Conservation (phyloP, 2,888 invertebrate species). For the Eurytoma adleriae region DNA sequence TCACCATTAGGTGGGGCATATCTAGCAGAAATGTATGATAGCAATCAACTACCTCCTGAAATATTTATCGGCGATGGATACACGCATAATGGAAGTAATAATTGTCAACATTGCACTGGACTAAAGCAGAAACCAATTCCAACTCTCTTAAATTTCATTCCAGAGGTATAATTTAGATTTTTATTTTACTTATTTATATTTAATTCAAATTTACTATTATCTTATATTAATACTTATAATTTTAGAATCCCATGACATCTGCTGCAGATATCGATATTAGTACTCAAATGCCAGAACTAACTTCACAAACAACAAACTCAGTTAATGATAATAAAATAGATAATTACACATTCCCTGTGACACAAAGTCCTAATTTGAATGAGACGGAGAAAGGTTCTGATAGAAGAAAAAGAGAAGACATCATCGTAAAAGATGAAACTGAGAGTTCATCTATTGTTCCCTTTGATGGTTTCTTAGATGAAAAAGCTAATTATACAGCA, state of each 20-base stretch:
- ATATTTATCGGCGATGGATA: constrained; percentile 86
- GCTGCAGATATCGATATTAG: constrained; percentile 23
- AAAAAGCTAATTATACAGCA: constrained; percentile 88
- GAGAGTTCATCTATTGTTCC: constrained; percentile 73
- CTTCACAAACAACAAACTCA: constrained; percentile 36
- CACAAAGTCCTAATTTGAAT: constrained; percentile 25
- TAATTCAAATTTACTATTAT: not conserved
- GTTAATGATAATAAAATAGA: constrained; percentile 22
- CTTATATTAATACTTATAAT: constrained; percentile 16
- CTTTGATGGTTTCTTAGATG: constrained; percentile 86
- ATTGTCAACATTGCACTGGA: constrained; percentile 78
- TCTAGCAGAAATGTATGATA: constrained; percentile 90
- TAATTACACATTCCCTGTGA: constrained; percentile 27
- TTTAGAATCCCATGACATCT: constrained; percentile 37
- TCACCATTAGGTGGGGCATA: constrained; percentile 86
- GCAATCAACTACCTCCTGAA: constrained; percentile 81
- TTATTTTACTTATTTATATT: constrained; percentile 14
- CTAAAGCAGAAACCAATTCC: constrained; percentile 74
- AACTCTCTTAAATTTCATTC: constrained; percentile 67
- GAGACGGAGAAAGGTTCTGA: constrained; percentile 53
- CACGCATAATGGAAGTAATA: constrained; percentile 67
- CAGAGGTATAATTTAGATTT: constrained; percentile 61
- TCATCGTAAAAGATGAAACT: constrained; percentile 66
- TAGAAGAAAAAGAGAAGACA: constrained; percentile 65
- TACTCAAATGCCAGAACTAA: constrained; percentile 27